Evolutionary conservation across 2,888 invertebrate species (phyloP).

Genomic region (Tanypteryx hageni): DNA sequence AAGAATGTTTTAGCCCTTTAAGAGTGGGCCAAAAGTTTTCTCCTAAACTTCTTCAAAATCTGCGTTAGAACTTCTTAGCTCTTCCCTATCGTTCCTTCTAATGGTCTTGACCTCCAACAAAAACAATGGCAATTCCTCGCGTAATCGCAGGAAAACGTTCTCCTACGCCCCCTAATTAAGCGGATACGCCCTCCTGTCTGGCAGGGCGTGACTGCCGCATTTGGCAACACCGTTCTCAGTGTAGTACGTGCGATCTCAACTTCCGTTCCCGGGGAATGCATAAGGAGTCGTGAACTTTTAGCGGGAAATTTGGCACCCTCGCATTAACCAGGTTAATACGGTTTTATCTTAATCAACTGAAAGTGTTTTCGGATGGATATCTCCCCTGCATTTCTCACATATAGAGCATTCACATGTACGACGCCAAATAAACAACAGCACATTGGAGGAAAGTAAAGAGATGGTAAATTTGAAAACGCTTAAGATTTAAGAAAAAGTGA

Average conservation of each 20-base stretch:
- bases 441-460: no score
- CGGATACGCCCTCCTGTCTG: conserved; percentile 52
- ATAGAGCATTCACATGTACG: not conserved
- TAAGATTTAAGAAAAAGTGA: no score
- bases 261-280: conserved; percentile 36
- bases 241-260: conserved; percentile 12
- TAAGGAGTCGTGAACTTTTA: conserved; percentile 50
- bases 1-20: no score
- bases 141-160: conserved; percentile 30
- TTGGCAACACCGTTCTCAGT: conserved; percentile 51
- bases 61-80: not conserved
- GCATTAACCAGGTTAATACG: not conserved
- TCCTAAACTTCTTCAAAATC: not conserved
- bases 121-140: conserved; percentile 52
- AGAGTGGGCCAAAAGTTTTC: no score
- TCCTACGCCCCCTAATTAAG: conserved; percentile 43
- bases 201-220: conserved; percentile 19
- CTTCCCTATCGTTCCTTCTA: conserved; percentile 17
- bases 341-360: not conserved
- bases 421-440: not conserved
- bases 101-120: conserved; percentile 49
- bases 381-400: not conserved
- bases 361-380: not conserved
- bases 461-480: no score
- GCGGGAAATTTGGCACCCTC: not conserved